Base-by-base conservation (phyloP, 2,888 invertebrate species). In the Xanthia togata region DNA sequence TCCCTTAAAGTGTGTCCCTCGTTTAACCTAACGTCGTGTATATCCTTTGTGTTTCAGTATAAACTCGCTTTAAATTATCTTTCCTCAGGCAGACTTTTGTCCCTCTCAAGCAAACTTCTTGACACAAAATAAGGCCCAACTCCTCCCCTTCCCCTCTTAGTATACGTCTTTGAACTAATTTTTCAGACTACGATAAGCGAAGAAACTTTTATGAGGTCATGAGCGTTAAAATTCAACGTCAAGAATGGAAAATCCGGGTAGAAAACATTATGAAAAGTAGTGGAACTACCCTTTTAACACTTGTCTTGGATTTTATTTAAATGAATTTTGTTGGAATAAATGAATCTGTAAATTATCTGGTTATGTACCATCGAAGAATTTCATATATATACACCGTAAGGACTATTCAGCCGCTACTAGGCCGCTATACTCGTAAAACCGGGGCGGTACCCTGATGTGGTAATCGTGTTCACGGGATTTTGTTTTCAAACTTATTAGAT, bases 81-180 rank as follows among this genome's bases (percentile, higher is more conserved):
- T 76, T 26, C n/a, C 31, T 65, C 35, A 31, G 9, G 35, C 57
- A 75, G n/a, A 62, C 17, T 57, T 57, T 63, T 31, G 26, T 50
- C 64, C 23, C 41, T 65, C 26, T 57, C 8, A 53, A 50, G 31
- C 23, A 44, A 50, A 71, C 53, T 44, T 50, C 47, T 50, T 64
- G 68, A 68, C 73, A 81, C 73, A 67, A 70, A 81, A 75, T 69
- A 75, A 50, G 65, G 50, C 38, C 68, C 38, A 35, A 68, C 62
- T 53, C 26, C 69, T 31, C 57, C 31, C 59, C 31, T 41, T 38
- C 35, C 70, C 73, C 76, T 68, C 72, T 78, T 73, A 71, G 73
- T 80, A 68, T 70, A 76, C 82, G 82, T 83, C 85, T 87, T 84
- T 73, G 79, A 76, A 85, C 91, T 87, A 90, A 91, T 92, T 92